Conservation (phyloP, 1,140 invertebrate genomes). For the Augochlora pura region DNA sequence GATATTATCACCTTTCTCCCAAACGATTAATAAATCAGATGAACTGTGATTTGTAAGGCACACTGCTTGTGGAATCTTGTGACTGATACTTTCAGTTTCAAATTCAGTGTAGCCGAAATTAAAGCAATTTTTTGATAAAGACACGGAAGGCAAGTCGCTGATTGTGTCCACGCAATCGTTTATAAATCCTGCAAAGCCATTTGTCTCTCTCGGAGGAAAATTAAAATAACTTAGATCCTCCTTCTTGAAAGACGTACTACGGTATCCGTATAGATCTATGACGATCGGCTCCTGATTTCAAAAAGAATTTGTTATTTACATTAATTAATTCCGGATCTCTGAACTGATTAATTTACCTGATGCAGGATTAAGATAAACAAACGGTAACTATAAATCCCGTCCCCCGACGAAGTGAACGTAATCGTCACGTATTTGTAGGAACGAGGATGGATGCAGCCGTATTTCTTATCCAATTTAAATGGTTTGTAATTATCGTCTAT, state of each 20-base stretch:
- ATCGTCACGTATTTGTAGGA: conserved; percentile 60
- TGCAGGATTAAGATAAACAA: conserved; percentile 65
- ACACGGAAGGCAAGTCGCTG: conserved; percentile 48
- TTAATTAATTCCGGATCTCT: not conserved
- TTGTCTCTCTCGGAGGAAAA: conserved; percentile 40
- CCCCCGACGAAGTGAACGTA: conserved; percentile 53
- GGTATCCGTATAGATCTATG: conserved; percentile 68
- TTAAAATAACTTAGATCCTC: not conserved
- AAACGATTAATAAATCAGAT: conserved; percentile 55
- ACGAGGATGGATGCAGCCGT: conserved; percentile 57
- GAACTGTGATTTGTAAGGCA: conserved; percentile 65
- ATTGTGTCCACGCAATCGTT: conserved; percentile 46
- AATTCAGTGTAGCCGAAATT: conserved; percentile 61
- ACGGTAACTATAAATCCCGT: conserved; percentile 57
- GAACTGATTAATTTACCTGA: conserved; percentile 57
- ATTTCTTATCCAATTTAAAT: conserved; percentile 61
- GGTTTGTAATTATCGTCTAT: conserved; percentile 56
- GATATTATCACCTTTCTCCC: conserved; percentile 62
- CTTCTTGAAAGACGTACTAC: conserved; percentile 14
- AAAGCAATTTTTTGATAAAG: conserved; percentile 64
- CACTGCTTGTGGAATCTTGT: conserved; percentile 51
- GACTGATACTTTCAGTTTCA: conserved; percentile 25
- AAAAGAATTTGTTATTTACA: not conserved
- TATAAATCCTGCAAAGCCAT: conserved; percentile 64
- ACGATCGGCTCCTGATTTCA: conserved; percentile 66